phyloP scores from a whole-genome alignment of 2,888 invertebrate species.

The Heteromyza rotundicornis region DNA sequence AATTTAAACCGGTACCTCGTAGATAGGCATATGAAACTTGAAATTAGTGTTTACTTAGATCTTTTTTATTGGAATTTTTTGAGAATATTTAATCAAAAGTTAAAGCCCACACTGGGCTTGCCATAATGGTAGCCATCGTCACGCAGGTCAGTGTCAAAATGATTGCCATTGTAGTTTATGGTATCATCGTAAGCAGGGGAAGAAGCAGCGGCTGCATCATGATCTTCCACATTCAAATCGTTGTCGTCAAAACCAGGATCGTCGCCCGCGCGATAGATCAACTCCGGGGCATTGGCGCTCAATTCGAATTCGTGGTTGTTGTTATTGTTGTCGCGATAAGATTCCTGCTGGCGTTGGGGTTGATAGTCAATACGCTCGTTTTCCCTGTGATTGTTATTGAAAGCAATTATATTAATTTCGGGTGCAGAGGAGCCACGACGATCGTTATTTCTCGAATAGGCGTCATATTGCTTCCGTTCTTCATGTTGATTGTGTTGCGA shows the following conservation, averaged over 20 bases:
- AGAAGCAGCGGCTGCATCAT: slow-evolving; percentile 12
- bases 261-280: slow-evolving; percentile 33
- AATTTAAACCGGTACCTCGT: no score
- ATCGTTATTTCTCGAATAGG: no score
- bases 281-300: slow-evolving; percentile 30
- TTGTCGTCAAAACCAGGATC: no score
- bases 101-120: slow-evolving; percentile 31
- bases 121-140: slow-evolving; percentile 46
- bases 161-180: slow-evolving; percentile 20
- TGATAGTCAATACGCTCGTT: no score
- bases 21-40: no score
- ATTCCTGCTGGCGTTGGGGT: no score
- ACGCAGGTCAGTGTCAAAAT: slow-evolving; percentile 32
- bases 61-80: no score
- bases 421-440: neutral
- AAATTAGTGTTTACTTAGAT: no score
- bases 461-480: neutral
- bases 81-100: no score
- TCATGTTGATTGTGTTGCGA: neutral
- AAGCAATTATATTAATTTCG: no score
- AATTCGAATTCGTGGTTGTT: slow-evolving; percentile 26
- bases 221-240: slow-evolving; percentile 27
- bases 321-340: slow-evolving; percentile 25
- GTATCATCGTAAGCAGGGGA: neutral
- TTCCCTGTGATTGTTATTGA: neutral